Evolutionary conservation across 1,140 invertebrate species (phyloP), one percentile per base, ranked within the genome.

Genomic region (Bombus cullumanus): DNA sequence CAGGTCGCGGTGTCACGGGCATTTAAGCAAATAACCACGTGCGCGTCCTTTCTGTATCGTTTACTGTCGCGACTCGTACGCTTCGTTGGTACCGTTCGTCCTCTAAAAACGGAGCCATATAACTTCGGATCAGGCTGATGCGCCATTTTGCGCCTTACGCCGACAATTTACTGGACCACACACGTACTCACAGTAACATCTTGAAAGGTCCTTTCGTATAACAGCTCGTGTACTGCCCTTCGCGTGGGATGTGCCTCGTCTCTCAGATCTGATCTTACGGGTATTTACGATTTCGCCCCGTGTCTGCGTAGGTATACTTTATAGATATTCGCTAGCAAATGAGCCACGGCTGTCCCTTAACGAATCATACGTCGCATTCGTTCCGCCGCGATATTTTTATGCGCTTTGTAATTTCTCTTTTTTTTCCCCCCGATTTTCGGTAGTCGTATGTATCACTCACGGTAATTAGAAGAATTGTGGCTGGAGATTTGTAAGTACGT

Each of bases 151-250:
- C 89, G 89, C 86, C 82, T 90, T 90, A 88, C 82, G 81, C 77
- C 83, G 89, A 88, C 86, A 88, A 90, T 90, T 90, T 90, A 90
- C 88, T 86, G 89, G 89, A 90, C 89, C 89, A 90, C 89, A 90
- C 89, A 89, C 82, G 79, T 41, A 75, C 77, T 62, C 39, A 74
- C 59, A 72, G 37, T 62, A 57, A 68, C 69, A 83, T 83, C 83
- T 59, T 77, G 84, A 83, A 86, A 83, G 72, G 72, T 81, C 73
- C 76, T 81, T 85, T 84, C 47, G 47, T 53, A 53, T 53, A 53
- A 53, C 18, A 53, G 6, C 47, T 71, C 39, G 41, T 41, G 72
- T 73, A 43, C 28, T 8, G 22, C 43, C 43, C n/a, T 25, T 75
- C 75, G 75, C 82, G 89, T 90, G 88, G 89, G 88, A 68, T 34